phyloP scores from a whole-genome alignment of 2,888 invertebrate genomes.

The Hylaea fasciaria region DNA sequence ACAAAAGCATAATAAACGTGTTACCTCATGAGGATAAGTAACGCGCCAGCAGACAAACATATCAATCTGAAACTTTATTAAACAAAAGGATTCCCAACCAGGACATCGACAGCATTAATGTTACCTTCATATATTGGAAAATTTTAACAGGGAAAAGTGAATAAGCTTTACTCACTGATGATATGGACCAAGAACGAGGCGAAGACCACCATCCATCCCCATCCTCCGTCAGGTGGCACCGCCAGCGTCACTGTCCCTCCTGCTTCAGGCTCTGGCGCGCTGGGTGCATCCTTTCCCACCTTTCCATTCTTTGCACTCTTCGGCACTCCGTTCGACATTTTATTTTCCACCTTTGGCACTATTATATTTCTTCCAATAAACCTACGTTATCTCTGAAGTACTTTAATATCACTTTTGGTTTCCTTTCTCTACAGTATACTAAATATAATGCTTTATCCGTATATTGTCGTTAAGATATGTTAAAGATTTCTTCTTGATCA shows the following conservation, averaged over 20 bases:
- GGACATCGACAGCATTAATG: no score
- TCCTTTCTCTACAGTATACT: slow-evolving; percentile 30
- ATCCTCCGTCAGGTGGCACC: slow-evolving; percentile 96
- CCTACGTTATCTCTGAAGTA: slow-evolving; percentile 38
- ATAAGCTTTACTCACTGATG: slow-evolving; percentile 89
- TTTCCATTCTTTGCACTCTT: slow-evolving; percentile 53
- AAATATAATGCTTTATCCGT: slow-evolving; percentile 39
- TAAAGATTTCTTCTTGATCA: slow-evolving; percentile 43
- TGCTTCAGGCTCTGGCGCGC: slow-evolving; percentile 58
- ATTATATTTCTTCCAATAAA: slow-evolving; percentile 17
- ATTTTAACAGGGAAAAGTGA: background rate
- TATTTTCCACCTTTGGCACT: slow-evolving; percentile 50
- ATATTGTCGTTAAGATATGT: slow-evolving; percentile 67
- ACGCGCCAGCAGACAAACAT: no score
- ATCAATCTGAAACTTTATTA: no score
- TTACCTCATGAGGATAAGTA: no score
- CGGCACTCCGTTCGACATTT: slow-evolving; percentile 74
- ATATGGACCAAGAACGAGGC: slow-evolving; percentile 98
- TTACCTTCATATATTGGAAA: background rate
- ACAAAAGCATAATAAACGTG: no score
- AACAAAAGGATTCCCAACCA: no score
- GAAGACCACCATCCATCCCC: slow-evolving; percentile 98
- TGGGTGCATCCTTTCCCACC: slow-evolving; percentile 65
- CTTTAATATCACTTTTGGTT: slow-evolving; percentile 42
- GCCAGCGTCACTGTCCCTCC: slow-evolving; percentile 71